Evolutionary conservation across 2,888 invertebrate species (phyloP).

Genomic region (Sicus ferrugineus): DNA sequence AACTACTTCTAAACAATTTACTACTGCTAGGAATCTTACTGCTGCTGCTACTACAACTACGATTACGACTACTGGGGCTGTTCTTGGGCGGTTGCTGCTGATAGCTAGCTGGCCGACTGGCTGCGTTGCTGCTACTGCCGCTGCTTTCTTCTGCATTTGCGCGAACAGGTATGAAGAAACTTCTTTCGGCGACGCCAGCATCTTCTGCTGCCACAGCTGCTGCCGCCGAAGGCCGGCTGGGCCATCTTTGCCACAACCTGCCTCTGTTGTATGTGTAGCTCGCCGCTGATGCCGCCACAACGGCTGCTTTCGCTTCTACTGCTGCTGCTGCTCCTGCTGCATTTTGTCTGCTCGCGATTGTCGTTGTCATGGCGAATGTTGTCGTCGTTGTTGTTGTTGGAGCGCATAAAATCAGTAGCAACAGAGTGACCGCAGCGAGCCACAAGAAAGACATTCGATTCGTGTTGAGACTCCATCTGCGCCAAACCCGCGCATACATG

Average conservation of each 20-base stretch:
- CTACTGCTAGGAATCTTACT: conserved; percentile 46
- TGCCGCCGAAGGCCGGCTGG: conserved; percentile 10
- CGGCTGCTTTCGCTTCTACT: conserved; percentile 39
- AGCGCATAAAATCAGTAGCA: conserved; percentile 61
- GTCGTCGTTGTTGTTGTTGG: conserved; percentile 53
- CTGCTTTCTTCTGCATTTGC: conserved; percentile 13
- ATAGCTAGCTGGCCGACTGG: conserved; percentile 15
- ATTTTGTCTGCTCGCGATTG: conserved; percentile 41
- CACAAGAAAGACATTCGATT: conserved; percentile 65
- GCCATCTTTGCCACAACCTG: neutral
- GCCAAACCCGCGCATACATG: conserved; percentile 67
- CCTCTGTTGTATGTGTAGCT: conserved; percentile 17
- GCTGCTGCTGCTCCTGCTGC: conserved; percentile 36
- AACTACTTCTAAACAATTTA: conserved; percentile 35
- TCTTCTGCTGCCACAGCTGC: conserved; percentile 30
- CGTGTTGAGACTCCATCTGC: conserved; percentile 66
- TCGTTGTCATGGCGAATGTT: conserved; percentile 45
- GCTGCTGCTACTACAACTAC: conserved; percentile 51
- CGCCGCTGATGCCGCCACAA: conserved; percentile 37
- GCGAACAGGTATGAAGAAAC: conserved; percentile 36
- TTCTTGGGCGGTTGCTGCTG: conserved; percentile 5
- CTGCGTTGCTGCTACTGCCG: conserved; percentile 49
- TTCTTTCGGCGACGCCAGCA: conserved; percentile 37
- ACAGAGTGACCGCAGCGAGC: conserved; percentile 62
- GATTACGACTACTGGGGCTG: conserved; percentile 38